A percentile compares a stretch with the other conserved stretches of the same genome.
Evolutionary conservation across 2,888 invertebrate species (phyloP).

Genomic region (Allacma fusca): DNA sequence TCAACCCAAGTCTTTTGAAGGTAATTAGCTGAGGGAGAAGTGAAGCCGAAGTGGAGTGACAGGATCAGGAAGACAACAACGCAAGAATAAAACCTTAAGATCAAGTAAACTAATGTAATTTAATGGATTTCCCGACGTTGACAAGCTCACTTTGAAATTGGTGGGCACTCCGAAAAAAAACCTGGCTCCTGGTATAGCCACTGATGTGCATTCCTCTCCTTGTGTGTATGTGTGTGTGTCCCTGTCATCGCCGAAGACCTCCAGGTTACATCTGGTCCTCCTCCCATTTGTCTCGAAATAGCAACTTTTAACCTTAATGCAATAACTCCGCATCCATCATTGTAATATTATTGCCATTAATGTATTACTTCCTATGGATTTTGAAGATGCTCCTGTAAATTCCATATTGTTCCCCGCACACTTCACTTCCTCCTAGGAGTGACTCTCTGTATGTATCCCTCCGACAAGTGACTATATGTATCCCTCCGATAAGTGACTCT

Average conservation of each 20-base stretch:
- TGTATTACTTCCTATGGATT: neutral
- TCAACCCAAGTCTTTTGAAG: no score
- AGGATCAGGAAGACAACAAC: no score
- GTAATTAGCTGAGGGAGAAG: no score
- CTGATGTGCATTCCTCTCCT: no score
- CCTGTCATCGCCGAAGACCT: neutral
- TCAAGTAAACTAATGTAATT: slow-evolving; percentile 32
- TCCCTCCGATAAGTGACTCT: no score
- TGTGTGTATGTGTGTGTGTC: neutral
- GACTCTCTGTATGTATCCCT: no score
- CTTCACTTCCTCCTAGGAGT: no score
- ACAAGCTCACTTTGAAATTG: neutral
- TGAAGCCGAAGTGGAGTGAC: no score
- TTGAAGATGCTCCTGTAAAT: neutral
- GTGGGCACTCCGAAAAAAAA: no score
- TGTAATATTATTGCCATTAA: slow-evolving; percentile 23
- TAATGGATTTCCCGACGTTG: slow-evolving; percentile 29
- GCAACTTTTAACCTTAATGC: slow-evolving; percentile 11
- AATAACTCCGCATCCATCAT: slow-evolving; percentile 30
- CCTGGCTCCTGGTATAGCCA: neutral
- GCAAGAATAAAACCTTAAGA: no score
- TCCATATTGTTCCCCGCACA: neutral
- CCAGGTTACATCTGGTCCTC: neutral
- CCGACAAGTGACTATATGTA: no score
- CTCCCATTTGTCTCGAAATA: neutral